Evolutionary conservation across 2,888 invertebrate genomes (phyloP).

Genomic region (Augochlorella aurata): DNA sequence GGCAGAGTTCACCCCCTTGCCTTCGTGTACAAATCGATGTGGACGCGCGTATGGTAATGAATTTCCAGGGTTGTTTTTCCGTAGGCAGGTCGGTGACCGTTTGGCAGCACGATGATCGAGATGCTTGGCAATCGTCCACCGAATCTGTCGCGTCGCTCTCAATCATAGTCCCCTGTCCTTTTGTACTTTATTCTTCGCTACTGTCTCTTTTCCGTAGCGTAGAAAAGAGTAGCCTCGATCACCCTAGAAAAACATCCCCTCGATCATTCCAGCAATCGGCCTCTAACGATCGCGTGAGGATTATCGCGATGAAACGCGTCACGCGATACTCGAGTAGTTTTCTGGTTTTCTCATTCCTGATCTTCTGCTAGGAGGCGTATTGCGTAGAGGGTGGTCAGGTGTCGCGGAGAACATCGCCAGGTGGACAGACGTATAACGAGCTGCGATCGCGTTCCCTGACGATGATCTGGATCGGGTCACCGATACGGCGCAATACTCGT

Average conservation of each 20-base stretch:
- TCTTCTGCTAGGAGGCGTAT: too few relatives aligned
- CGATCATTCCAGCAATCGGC: slow-evolving; percentile 18
- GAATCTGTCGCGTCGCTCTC: slow-evolving; percentile 32
- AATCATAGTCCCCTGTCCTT: slow-evolving; percentile 7
- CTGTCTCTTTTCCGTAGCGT: background rate
- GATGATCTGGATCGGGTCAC: slow-evolving; percentile 56
- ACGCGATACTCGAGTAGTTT: slow-evolving; percentile 19
- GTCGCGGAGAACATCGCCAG: background rate
- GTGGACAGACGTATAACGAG: slow-evolving; percentile 16
- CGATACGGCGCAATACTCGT: slow-evolving; percentile 51
- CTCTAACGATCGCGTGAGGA: slow-evolving; percentile 31
- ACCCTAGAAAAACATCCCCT: background rate
- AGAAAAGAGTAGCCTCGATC: slow-evolving; percentile 3
- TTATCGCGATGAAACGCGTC: slow-evolving; percentile 24
- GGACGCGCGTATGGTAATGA: background rate
- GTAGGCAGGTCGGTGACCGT: slow-evolving; percentile 45
- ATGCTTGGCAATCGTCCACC: slow-evolving; percentile 53
- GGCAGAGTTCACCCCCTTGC: background rate
- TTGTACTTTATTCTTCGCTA: background rate
- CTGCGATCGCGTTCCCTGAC: slow-evolving; percentile 45
- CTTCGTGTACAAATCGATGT: slow-evolving; percentile 2
- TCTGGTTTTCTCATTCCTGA: background rate
- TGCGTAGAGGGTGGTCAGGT: background rate
- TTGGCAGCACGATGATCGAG: slow-evolving; percentile 43
- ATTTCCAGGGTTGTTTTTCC: slow-evolving; percentile 35